Base-by-base conservation (phyloP, 1,140 invertebrate genomes). In the Pseudoatta argentina region DNA sequence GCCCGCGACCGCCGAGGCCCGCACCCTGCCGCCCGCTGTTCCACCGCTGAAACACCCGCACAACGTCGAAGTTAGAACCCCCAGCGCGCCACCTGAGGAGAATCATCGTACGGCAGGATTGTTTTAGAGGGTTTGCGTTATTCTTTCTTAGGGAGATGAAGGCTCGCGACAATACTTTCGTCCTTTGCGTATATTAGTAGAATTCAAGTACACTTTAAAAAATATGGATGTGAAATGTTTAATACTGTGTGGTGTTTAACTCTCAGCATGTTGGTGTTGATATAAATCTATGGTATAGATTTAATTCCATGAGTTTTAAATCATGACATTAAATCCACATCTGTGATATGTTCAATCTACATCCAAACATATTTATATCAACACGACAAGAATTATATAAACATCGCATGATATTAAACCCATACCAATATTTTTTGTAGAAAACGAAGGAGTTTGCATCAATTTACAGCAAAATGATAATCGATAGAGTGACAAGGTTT, bases 21-120 rank as follows among this genome's bases (percentile, higher is more conserved):
- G 94, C 27, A 94, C 92, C 76, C 94, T 91, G 64, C 93, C 89
- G 57, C 93, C 92, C 86, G 94, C 85, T 85, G 94, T 95, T 91
- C 94, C 94, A 93, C 94, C 94, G 93, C 94, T 95, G 93, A 95
- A 95, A 94, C 94, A 95, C 88, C 94, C 94, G 93, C 94, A 95
- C 94, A 95, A 95, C 93, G 94, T 95, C 93, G 94, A 95, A 79
- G 95, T 95, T 95, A 95, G 90, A 95, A 95, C 94, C 86, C 94
- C 94, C 91, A 95, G 93, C 39, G 94, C 94, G 91, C 94, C 94
- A 95, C 94, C 95, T 95, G 94, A 93, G 93, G 91, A 95, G 92
- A 95, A 94, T 92, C 90, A 94, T 91, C 90, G 89, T 89, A 92
- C 86, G 91, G 88, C 85, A 91, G 90, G 89, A 89, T 86, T 78